Base-by-base conservation (phyloP, 2,888 invertebrate genomes). In the Lycia hirtaria region DNA sequence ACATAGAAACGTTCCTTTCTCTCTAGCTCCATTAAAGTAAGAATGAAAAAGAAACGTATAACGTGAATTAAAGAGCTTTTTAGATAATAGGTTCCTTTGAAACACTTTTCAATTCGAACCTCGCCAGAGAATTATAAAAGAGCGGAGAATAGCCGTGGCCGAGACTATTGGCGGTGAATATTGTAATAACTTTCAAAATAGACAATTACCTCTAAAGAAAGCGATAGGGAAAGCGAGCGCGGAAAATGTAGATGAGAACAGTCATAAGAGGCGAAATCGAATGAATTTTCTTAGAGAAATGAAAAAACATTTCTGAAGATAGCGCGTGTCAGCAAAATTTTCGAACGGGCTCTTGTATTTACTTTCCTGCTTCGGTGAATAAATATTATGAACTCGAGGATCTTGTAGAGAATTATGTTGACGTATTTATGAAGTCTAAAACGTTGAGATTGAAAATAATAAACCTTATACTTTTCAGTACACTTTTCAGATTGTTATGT, bases 181-280 rank as follows among this genome's bases (percentile, higher is more conserved):
- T 51, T 62, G 30, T 58, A 55, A 64, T 64, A 66, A 63, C 65
- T 68, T 70, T 68, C 48, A 48, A 63, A 69, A 67, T 63, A 66
- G 64, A 66, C 56, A 69, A 67, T 67, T 67, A 71, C 53, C 54
- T 52, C 32, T 56, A 60, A 58, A 70, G 63, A 71, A 71, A 69
- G 51, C 62, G 55, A 68, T 62, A 64, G 54, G 57, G 61, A 56
- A 68, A 67, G 59, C 71, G 70, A 71, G 43, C 67, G 64, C 63
- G 66, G 62, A 72, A 70, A 76, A 76, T 76, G 72, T 69, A 72
- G 65, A 78, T 69, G 70, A 68, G 67, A 67, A 71, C 65, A 69
- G 66, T 69, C 74, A 69, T 75, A 73, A 72, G 71, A 70, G 65
- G 60, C 59, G 60, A 74, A 80, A 73, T 76, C 74, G 60, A 75